Percentiles rank a stretch among this genome's conserved stretches.
These are phyloP conservation scores for Hydroisotoma schaefferi DNA, from an alignment of 2,888 invertebrate genomes.

Conservation along the genomic window DNA sequence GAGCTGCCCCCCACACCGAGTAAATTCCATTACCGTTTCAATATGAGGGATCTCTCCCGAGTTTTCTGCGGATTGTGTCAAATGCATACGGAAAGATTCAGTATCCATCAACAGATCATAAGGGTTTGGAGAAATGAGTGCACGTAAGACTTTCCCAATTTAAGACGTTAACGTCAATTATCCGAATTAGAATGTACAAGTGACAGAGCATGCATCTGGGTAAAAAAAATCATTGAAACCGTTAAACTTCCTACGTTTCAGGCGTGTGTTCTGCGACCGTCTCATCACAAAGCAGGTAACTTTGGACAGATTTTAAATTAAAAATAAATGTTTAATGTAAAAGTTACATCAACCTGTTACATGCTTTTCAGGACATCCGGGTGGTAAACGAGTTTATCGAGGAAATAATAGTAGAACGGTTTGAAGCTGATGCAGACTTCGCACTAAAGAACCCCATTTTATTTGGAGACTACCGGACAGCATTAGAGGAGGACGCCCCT, in stretches of 20 bases:
- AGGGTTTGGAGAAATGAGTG: conserved; percentile 91
- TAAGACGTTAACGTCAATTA: not conserved
- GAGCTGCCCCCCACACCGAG: conserved; percentile 86
- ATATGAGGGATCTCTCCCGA: conserved; percentile 82
- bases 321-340: too few species aligned
- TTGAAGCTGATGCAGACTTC: conserved; percentile 59
- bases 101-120: conserved; percentile 66
- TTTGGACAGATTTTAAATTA: too few species aligned
- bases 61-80: conserved; percentile 77
- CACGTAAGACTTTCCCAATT: conserved; percentile 50
- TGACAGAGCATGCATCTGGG: too few species aligned
- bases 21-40: conserved; percentile 93
- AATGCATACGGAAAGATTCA: conserved; percentile 68
- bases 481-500: conserved; percentile 72
- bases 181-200: not conserved
- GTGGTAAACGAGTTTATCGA: conserved; percentile 62
- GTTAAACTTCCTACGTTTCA: conserved; percentile 1
- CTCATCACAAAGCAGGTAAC: conserved; percentile 65
- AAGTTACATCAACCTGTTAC: too few species aligned
- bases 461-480: conserved; percentile 85
- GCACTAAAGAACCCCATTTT: conserved; percentile 75
- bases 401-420: conserved; percentile 58
- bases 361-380: conserved; percentile 62
- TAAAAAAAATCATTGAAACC: too few species aligned
- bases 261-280: conserved; percentile 78